Percentiles rank a stretch among this genome's conserved stretches.
phyloP scores from a whole-genome alignment of 2,113 vertebrate genomes.

The Cathartes aura region DNA sequence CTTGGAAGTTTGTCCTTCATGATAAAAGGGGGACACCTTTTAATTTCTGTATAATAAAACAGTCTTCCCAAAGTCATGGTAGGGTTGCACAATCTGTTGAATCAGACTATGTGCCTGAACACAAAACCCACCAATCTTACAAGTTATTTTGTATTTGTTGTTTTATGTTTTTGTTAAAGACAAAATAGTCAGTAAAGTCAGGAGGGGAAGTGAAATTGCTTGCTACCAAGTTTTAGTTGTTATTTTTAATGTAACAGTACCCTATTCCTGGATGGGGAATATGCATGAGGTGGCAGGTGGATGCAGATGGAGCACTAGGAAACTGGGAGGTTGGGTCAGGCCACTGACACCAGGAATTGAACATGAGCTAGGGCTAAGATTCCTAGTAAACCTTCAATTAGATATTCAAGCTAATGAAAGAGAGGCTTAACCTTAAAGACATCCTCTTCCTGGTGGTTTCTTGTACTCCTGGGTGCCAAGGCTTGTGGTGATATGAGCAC shows the following conservation, averaged over 20 bases:
- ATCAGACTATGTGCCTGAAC: background rate
- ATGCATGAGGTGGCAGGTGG: background rate
- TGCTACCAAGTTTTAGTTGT: background rate
- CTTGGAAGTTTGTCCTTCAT: background rate
- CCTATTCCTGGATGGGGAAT: background rate
- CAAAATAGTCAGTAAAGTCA: background rate
- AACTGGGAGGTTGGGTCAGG: constrained; percentile 22
- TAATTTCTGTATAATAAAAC: background rate
- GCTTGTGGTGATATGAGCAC: background rate
- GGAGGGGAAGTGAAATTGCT: background rate
- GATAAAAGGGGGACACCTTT: background rate
- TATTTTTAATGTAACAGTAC: constrained; percentile 34
- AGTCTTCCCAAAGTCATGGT: background rate
- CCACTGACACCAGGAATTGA: background rate
- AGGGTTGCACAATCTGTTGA: background rate
- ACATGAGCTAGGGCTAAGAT: background rate
- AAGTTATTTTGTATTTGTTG: background rate
- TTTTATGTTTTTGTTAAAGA: background rate
- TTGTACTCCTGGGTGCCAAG: background rate
- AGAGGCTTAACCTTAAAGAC: constrained; percentile 25
- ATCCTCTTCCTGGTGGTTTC: constrained; percentile 20
- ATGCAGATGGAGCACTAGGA: background rate
- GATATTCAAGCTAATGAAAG: constrained; percentile 9
- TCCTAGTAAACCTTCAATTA: constrained; percentile 33
- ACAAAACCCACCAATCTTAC: background rate